Evolutionary conservation across 2,113 vertebrate genomes (phyloP), one percentile per base, ranked within the genome.

Genomic region (Chionodraco myersi): DNA sequence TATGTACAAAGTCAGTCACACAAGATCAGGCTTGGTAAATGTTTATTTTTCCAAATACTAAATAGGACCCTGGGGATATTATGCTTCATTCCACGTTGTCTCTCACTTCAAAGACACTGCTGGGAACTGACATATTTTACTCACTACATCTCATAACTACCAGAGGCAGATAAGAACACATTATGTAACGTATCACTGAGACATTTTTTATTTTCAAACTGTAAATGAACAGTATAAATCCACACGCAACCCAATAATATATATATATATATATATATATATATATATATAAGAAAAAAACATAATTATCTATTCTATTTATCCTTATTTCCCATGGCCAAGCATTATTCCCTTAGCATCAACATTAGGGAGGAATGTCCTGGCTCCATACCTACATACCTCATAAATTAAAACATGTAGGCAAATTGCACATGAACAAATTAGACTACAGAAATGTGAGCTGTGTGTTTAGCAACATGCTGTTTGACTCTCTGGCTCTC

Each of bases 11-110:
- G 80, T 89, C 77, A 85, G 88, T 88, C 87, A 78, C 85, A 88
- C 92, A 90, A 89, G 91, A 92, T 84, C 75, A 75, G 82, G 77
- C 88, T 89, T 91, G 92, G 91, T 84, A 86, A 92, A 87, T 91
- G 91, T 94, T 93, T 94, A 92, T 92, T 92, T 93, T 93, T 70
- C 81, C 86, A 92, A 89, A 93, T 77, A 72, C 92, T 86, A 88
- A 92, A 92, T 73, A 62, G 86, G 88, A 90, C 89, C 91, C 91
- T 64, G 73, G 88, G 91, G 93, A 90, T 90, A 82, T 93, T 87
- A 89, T 83, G 80, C 84, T 88, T 85, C 79, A 73, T 77, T 90
- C 83, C 73, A 84, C 86, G 88, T 90, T 89, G 86, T 94, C 80
- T 88, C 72, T 82, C 79, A 91, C 93, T 90, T 95, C 93, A 94